phyloP scores from a whole-genome alignment of 1,140 invertebrate species.

The Euschistus heros region DNA sequence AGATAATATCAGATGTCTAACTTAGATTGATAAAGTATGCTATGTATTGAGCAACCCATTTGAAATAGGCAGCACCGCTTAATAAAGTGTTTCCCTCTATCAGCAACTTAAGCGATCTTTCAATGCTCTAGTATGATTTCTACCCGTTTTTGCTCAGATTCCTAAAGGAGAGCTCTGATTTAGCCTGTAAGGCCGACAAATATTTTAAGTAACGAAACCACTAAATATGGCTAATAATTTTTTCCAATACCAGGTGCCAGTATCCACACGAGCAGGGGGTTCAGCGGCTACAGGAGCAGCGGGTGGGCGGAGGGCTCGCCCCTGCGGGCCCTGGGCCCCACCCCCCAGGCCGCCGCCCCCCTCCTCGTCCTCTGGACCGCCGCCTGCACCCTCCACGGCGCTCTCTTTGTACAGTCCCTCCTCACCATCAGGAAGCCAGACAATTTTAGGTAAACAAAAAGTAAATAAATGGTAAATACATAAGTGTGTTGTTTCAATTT shows the following conservation, averaged over 20 bases:
- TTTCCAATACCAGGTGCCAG: slow-evolving; percentile 33
- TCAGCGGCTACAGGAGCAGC: slow-evolving; percentile 38
- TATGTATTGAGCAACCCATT: too few relatives aligned
- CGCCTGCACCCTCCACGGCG: slow-evolving; percentile 33
- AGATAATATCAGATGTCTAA: too few relatives aligned
- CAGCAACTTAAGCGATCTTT: too few relatives aligned
- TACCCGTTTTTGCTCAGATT: too few relatives aligned
- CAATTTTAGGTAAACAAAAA: slow-evolving; percentile 5
- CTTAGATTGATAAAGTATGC: too few relatives aligned
- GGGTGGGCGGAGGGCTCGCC: slow-evolving; percentile 33
- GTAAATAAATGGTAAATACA: background rate
- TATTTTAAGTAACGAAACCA: too few relatives aligned
- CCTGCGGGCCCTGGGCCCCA: slow-evolving; percentile 39
- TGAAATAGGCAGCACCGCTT: too few relatives aligned
- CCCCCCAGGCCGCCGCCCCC: slow-evolving; percentile 34
- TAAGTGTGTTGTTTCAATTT: background rate
- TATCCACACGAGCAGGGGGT: slow-evolving; percentile 37
- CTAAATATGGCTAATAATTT: too few relatives aligned
- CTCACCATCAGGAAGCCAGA: slow-evolving; percentile 16
- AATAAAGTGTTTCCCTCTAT: too few relatives aligned
- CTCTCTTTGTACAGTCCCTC: slow-evolving; percentile 22
- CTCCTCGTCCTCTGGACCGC: slow-evolving; percentile 40
- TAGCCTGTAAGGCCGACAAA: too few relatives aligned
- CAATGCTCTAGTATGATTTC: too few relatives aligned
- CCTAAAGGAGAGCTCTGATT: too few relatives aligned